Conservation (phyloP, 2,888 invertebrate genomes). For the Clistopyga incitator region DNA sequence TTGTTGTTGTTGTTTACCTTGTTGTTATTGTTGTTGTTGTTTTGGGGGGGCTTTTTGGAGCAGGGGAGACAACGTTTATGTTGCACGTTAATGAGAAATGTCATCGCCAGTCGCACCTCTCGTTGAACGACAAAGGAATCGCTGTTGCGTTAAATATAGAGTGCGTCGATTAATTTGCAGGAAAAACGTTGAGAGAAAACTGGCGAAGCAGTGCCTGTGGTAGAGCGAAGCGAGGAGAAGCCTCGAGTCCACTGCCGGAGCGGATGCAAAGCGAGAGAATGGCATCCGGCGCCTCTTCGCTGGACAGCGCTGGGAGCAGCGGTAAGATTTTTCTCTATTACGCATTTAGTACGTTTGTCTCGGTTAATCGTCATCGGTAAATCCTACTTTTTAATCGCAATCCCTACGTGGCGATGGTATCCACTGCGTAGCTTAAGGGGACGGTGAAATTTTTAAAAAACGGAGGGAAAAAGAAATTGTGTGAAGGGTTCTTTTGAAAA, state of each 20-base stretch:
- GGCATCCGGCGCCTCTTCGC: conserved; percentile 92
- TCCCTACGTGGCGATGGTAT: background rate
- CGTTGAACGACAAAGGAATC: conserved; percentile 80
- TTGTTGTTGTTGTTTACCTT: background rate
- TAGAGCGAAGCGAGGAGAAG: conserved; percentile 41
- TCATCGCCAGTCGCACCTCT: conserved; percentile 80
- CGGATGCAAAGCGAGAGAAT: conserved; percentile 80
- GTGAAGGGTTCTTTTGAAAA: too few relatives aligned
- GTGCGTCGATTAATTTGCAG: conserved; percentile 79
- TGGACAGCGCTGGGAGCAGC: conserved; percentile 92
- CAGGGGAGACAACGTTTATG: background rate
- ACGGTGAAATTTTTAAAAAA: too few relatives aligned
- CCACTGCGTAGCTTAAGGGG: background rate
- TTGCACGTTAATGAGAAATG: conserved; percentile 70
- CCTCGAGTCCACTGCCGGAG: background rate
- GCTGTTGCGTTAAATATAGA: conserved; percentile 78
- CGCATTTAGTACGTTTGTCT: background rate
- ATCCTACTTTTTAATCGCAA: background rate
- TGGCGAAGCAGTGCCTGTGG: conserved; percentile 74
- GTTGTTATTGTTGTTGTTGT: background rate
- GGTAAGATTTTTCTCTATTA: conserved; percentile 84
- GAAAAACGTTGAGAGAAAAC: conserved; percentile 77
- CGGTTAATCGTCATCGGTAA: background rate
- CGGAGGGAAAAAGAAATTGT: too few relatives aligned
- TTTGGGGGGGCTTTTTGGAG: background rate